Evolutionary conservation across 2,888 invertebrate species (phyloP), one percentile per base, ranked within the genome.

Genomic region (Gortyna flavago): DNA sequence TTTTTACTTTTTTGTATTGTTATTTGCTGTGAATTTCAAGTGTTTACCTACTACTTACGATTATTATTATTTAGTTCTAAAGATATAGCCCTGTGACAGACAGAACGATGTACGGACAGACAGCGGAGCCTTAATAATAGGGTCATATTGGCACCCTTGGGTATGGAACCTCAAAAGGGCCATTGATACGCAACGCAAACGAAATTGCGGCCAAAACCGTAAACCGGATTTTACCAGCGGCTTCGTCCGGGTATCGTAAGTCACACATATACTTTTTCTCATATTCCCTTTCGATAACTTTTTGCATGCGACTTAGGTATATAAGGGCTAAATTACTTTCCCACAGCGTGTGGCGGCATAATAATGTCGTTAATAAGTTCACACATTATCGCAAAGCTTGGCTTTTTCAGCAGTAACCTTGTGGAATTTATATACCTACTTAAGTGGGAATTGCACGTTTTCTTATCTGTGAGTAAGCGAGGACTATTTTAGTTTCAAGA

Each of bases 281-380:
- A 57, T 48, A 78, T 71, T 64, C 44, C 38, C 54, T 64, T 72
- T 57, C 74, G 35, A 61, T 70, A 81, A 77, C 57, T 82, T 68
- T 81, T 83, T 79, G 65, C 83, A 83, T 78, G 54, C 54, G 77
- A 54, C 38, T n/a, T n/a, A n/a, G n/a, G 54, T n/a, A 32, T 77
- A 65, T 77, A 64, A 69, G 44, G 38, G 16, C 48, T 73, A 82
- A 82, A 82, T 81, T 82, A 70, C 69, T 69, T 73, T 62, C 2
- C 16, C 70, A 6, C 72, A 70, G 72, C 79, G n/a, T 81, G 79
- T 71, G 83, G 65, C 11, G 59, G 74, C 16, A 81, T 83, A 83
- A 82, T 78, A 78, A 72, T 54, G 61, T 70, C 78, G 61, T 82
- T 82, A 72, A 70, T 77, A 78, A 78, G 44, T 78, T 82, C 25